Conservation (phyloP, 2,797 vertebrate species). For the Novumbra hubbsi region DNA sequence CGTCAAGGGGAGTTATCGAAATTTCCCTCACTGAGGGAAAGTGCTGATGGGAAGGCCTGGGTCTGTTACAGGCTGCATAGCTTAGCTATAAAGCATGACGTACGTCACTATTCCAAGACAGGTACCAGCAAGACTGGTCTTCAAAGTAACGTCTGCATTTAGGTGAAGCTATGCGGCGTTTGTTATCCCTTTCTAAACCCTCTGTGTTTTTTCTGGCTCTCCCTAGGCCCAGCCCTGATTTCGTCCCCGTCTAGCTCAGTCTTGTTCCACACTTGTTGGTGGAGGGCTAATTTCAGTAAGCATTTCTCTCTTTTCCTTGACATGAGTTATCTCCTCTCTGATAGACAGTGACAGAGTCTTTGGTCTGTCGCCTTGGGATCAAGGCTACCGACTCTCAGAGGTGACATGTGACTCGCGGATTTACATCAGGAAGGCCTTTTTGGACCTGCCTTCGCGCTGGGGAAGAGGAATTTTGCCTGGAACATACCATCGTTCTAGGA, state of each 20-base stretch:
- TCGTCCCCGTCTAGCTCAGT: not conserved
- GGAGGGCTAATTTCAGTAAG: not conserved
- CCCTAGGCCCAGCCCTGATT: not conserved
- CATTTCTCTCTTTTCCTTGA: not conserved
- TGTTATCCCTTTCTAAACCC: not conserved
- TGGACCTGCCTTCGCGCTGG: too few relatives aligned
- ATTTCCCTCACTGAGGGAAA: slow-evolving; percentile 53
- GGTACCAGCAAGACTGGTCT: not conserved
- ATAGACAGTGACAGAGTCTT: not conserved
- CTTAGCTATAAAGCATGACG: not conserved
- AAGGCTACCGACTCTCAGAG: not conserved
- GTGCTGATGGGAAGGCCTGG: slow-evolving; percentile 48
- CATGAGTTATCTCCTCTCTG: not conserved
- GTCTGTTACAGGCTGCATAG: not conserved
- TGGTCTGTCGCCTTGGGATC: not conserved
- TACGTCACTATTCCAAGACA: not conserved
- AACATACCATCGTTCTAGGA: too few relatives aligned
- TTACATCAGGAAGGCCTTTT: too few relatives aligned
- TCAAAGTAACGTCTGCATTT: not conserved
- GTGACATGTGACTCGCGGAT: not conserved
- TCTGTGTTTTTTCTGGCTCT: not conserved
- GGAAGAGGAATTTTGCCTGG: too few relatives aligned
- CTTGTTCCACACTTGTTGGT: not conserved
- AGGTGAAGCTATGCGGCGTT: not conserved
- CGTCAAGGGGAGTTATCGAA: slow-evolving; percentile 65